Percentiles rank a stretch among this genome's conserved stretches.
These are phyloP conservation scores for Pelosia muscerda DNA, from an alignment of 2,888 invertebrate genomes.

Conservation along the genomic window DNA sequence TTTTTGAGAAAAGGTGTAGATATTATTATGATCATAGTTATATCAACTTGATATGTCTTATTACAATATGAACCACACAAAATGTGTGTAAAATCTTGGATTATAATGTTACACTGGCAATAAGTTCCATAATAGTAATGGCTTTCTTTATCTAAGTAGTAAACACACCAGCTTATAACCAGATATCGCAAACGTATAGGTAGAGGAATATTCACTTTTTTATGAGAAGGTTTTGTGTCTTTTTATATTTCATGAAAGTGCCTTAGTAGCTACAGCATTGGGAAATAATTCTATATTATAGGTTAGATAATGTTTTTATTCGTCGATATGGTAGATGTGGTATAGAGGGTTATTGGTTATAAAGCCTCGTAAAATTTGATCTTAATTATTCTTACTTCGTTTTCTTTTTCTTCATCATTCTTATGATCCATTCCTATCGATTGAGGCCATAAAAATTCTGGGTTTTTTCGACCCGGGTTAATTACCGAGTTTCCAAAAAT, in stretches of 20 bases:
- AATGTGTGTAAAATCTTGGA: not conserved
- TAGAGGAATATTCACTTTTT: not conserved
- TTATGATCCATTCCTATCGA: too few relatives aligned
- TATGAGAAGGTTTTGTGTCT: not conserved
- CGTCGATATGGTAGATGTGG: too few relatives aligned
- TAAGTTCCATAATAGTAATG: conserved; percentile 1
- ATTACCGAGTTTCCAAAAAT: too few relatives aligned
- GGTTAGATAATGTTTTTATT: not conserved
- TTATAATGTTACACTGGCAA: not conserved
- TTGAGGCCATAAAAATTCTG: too few relatives aligned
- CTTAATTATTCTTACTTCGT: too few relatives aligned
- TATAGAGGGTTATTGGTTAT: not conserved
- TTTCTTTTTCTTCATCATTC: too few relatives aligned
- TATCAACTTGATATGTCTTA: not conserved
- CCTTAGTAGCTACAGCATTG: not conserved
- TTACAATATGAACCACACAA: not conserved
- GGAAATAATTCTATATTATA: not conserved
- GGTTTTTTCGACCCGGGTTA: too few relatives aligned
- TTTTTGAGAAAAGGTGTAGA: not conserved
- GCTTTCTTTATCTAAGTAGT: not conserved
- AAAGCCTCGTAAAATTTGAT: not conserved
- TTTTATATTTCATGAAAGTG: not conserved
- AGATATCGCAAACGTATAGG: not conserved
- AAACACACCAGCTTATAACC: conserved; percentile 1
- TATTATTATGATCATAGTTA: not conserved